phyloP scores from a whole-genome alignment of 2,113 vertebrate species.

The Solea senegalensis region DNA sequence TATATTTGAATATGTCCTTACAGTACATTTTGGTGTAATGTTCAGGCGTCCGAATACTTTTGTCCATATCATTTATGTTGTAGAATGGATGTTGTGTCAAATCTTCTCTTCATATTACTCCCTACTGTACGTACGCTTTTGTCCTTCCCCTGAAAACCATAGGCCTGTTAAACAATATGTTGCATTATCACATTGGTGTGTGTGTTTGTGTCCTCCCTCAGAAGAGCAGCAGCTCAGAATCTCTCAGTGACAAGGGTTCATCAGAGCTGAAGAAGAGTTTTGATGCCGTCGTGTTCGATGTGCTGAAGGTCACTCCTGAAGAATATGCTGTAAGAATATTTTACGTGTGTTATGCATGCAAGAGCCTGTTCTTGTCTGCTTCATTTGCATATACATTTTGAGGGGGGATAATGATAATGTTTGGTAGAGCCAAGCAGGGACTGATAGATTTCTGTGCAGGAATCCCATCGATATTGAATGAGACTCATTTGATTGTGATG shows the following conservation, averaged over 20 bases:
- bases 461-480: neutral
- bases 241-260: constrained; percentile 94
- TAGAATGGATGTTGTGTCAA: no score
- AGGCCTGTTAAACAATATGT: neutral
- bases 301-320: constrained; percentile 96
- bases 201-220: constrained; percentile 51
- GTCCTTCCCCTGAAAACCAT: neutral
- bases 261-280: constrained; percentile 97
- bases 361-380: no score
- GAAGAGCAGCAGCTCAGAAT: constrained; percentile 98
- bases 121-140: no score
- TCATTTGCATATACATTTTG: no score
- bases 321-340: constrained; percentile 94
- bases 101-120: no score
- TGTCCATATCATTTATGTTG: no score
- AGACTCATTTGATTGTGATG: neutral
- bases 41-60: no score
- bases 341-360: neutral
- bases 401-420: no score
- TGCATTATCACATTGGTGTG: neutral
- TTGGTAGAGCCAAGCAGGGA: neutral
- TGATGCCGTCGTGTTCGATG: constrained; percentile 97
- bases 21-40: no score
- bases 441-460: constrained; percentile 17
- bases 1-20: no score